Evolutionary conservation across 1,140 invertebrate species (phyloP).

Genomic region (Vollenhovia emeryi): DNA sequence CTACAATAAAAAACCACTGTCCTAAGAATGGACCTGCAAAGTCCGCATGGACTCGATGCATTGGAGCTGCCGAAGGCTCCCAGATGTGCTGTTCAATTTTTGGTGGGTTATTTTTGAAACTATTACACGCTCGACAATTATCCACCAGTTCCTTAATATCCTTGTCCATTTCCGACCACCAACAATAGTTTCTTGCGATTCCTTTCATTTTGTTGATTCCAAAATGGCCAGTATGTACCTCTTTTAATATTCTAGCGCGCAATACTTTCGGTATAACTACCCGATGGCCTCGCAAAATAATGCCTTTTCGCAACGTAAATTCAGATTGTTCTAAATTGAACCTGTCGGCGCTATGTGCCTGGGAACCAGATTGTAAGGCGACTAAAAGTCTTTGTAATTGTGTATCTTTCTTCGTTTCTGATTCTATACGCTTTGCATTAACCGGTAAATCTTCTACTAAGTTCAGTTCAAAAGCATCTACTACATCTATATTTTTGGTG

Average conservation of each 20-base stretch:
- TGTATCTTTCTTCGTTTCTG: neutral
- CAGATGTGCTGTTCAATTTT: slow-evolving; percentile 23
- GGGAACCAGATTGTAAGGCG: neutral
- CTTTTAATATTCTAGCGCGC: slow-evolving; percentile 17
- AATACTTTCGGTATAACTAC: slow-evolving; percentile 22
- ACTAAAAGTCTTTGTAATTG: neutral
- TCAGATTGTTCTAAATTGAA: neutral
- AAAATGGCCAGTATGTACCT: slow-evolving; percentile 77
- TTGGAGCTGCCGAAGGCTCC: neutral
- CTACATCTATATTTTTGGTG: neutral
- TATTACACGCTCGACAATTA: slow-evolving; percentile 44
- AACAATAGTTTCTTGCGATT: slow-evolving; percentile 80
- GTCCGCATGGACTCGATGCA: slow-evolving; percentile 83
- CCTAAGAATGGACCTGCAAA: slow-evolving; percentile 82
- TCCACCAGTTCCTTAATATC: slow-evolving; percentile 59
- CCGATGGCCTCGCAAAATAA: slow-evolving; percentile 69
- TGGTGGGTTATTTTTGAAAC: slow-evolving; percentile 62
- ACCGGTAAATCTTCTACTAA: neutral
- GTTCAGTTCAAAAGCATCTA: neutral
- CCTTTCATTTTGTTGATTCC: slow-evolving; percentile 84
- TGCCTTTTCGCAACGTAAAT: neutral
- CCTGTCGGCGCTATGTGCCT: neutral
- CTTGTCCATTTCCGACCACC: slow-evolving; percentile 82
- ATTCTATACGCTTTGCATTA: neutral
- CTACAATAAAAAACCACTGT: slow-evolving; percentile 80